These are phyloP conservation scores for Tipula helvola DNA, from an alignment of 2,888 invertebrate species.

Conservation along the genomic window DNA sequence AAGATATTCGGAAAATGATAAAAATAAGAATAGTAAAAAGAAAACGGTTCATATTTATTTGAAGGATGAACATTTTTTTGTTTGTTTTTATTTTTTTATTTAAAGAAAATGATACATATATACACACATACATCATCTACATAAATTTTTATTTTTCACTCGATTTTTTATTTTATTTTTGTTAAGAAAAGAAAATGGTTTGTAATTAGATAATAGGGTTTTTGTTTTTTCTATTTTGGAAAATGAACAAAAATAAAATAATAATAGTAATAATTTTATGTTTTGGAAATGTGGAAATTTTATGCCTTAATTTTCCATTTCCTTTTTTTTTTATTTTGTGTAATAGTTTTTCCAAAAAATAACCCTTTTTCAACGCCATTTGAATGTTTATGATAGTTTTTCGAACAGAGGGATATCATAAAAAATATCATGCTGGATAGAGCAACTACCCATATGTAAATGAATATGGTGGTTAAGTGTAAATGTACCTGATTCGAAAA, in stretches of 20 bases:
- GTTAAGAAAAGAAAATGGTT: conserved; percentile 5
- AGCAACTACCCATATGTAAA: not conserved
- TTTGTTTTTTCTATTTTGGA: not conserved
- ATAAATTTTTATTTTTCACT: not conserved
- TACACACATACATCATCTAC: not conserved
- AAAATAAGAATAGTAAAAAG: not conserved
- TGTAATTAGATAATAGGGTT: conserved; percentile 9
- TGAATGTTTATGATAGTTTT: conserved; percentile 4
- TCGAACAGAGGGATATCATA: not conserved
- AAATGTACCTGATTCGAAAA: not conserved
- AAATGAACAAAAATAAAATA: not conserved
- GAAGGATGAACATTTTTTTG: not conserved
- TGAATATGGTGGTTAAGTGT: not conserved
- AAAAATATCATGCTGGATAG: not conserved
- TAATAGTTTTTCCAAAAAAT: not conserved
- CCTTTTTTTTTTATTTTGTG: not conserved
- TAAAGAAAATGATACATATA: not conserved
- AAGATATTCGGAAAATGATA: not conserved
- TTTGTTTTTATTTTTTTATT: not conserved
- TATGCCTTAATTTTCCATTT: not conserved
- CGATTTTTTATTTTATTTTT: not conserved
- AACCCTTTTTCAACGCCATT: not conserved
- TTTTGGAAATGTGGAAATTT: not conserved
- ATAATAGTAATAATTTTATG: conserved; percentile 4
- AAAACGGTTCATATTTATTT: conserved; percentile 8